phyloP scores from a whole-genome alignment of 1,140 invertebrate genomes.

The Spodoptera frugiperda region DNA sequence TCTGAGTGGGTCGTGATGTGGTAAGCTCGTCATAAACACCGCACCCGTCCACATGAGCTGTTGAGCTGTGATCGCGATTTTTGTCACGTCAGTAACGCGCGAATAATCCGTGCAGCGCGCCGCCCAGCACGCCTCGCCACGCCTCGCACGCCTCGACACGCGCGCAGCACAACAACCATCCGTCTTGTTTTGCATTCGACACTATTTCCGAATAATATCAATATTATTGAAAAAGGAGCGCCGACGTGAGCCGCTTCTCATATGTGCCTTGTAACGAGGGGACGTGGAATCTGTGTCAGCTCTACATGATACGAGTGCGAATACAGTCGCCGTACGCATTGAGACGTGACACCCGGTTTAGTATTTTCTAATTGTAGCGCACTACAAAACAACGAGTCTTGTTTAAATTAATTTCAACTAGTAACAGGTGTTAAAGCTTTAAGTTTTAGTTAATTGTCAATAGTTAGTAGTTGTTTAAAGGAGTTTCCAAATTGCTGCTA shows the following conservation, averaged over 20 bases:
- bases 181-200: conserved; percentile 30
- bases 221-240: conserved; percentile 19
- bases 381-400: too few species aligned
- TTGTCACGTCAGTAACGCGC: conserved; percentile 24
- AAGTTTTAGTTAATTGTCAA: too few species aligned
- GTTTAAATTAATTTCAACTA: too few species aligned
- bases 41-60: background rate
- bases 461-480: too few species aligned
- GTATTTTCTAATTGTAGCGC: too few species aligned
- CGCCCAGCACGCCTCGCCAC: background rate
- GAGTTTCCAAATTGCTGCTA: too few species aligned
- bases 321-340: too few species aligned
- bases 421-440: too few species aligned
- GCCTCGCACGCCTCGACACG: background rate
- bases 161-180: conserved; percentile 3
- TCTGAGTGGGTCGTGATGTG: too few species aligned
- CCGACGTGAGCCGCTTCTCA: conserved; percentile 17
- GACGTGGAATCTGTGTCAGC: conserved; percentile 6
- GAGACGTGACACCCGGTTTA: too few species aligned
- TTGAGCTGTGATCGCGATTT: conserved; percentile 11
- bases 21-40: conserved; percentile 4
- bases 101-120: conserved; percentile 9
- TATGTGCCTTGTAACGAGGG: background rate
- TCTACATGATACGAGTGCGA: too few species aligned
- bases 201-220: conserved; percentile 23